Evolutionary conservation across 2,888 invertebrate species (phyloP), one percentile per base, ranked within the genome.

Genomic region (Cerastis rubricosa): DNA sequence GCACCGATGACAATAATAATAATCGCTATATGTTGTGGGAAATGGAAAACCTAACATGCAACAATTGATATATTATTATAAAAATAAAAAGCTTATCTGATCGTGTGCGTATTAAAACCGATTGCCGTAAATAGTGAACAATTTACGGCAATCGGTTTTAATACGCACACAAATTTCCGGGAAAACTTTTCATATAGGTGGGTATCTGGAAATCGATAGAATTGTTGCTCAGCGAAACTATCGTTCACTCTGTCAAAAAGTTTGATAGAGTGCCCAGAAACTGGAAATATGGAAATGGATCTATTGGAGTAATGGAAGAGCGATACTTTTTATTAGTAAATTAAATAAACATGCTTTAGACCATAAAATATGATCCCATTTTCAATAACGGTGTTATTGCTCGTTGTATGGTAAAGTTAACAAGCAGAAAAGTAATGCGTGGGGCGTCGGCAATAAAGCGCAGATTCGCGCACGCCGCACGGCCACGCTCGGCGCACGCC

Each of bases 1-100:
- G 95, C 95, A 93, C 91, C 90, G 94, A 88, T 90, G 93, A 93
- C 93, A 92, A 92, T 92, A 92, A 92, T 93, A 91, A 92, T 89
- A 86, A 91, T 90, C 89, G 88, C 87, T 88, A 91, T 90, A 90
- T 89, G 84, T 91, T 93, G 92, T 94, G 93, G 91, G 92, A 94
- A 94, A 92, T 90, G 88, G 88, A 88, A 89, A 89, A 84, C 76
- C 81, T 85, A 85, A 83, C 83, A 82, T 82, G 85, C 71, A 85
- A 86, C 79, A 65, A 80, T 85, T 85, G 74, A 77, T 81, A 82
- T 76, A 74, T 81, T 82, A 78, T 85, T 83, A 79, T 78, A 49
- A 69, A 81, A 76, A 22, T 73, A 61, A 78, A 68, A 70, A n/a
- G 63, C 19, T 29, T 65, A 45, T n/a, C 35, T 76, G 25, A 35